A percentile compares a stretch with the other conserved stretches of the same genome.
phyloP scores from a whole-genome alignment of 2,888 invertebrate genomes.

The Melinopterus prodromus region DNA sequence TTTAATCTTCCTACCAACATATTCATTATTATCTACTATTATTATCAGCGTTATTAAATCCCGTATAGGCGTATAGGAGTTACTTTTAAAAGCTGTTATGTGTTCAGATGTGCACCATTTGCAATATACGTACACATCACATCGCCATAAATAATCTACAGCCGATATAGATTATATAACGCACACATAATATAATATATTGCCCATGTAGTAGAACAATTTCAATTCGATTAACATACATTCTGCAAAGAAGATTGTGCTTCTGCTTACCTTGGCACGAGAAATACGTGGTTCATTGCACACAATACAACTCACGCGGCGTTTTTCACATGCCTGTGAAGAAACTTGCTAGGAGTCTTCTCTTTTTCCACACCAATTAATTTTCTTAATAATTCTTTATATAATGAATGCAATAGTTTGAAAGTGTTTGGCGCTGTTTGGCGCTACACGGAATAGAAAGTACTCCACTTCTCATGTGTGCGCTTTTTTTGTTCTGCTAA shows the following conservation, averaged over 20 bases:
- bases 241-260: background rate
- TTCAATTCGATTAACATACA: background rate
- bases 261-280: background rate
- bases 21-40: no score
- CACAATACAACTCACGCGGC: background rate
- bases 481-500: background rate
- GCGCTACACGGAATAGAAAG: background rate
- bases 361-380: conserved; percentile 4
- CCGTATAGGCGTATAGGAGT: no score
- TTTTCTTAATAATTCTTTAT: background rate
- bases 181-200: no score
- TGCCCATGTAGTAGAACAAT: no score
- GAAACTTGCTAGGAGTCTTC: background rate
- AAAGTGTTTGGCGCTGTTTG: background rate
- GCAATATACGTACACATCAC: no score
- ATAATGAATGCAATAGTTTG: background rate
- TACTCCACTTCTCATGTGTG: background rate
- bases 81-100: no score
- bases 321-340: background rate
- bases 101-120: no score
- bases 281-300: background rate
- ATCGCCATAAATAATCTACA: no score
- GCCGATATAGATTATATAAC: no score
- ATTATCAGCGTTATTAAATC: no score
- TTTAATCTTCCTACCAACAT: no score